A percentile compares a stretch with the other conserved stretches of the same genome.
These are phyloP conservation scores for Clarias magur DNA, from an alignment of 2,113 vertebrate genomes.

Conservation along the genomic window DNA sequence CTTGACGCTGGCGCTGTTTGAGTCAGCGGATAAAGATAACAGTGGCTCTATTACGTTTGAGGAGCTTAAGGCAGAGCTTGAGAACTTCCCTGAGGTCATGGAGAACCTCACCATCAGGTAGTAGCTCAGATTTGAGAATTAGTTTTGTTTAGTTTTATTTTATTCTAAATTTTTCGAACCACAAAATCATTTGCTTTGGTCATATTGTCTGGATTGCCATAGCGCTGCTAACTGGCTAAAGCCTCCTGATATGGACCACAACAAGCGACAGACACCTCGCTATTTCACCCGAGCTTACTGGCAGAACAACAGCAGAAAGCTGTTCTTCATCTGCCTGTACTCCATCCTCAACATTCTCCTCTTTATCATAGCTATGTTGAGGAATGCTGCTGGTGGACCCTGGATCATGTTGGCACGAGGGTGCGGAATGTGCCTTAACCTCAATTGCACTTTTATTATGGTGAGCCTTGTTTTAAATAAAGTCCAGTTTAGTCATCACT, in stretches of 20 bases:
- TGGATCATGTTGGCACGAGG: slow-evolving; percentile 80
- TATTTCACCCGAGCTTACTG: slow-evolving; percentile 75
- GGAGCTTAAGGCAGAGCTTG: slow-evolving; percentile 82
- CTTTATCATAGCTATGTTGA: slow-evolving; percentile 68
- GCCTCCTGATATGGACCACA: slow-evolving; percentile 63
- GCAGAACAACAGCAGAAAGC: slow-evolving; percentile 79
- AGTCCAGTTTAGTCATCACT: not conserved
- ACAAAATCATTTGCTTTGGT: not conserved
- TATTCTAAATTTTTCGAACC: not conserved
- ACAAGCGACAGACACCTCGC: slow-evolving; percentile 60
- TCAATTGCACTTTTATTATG: slow-evolving; percentile 85
- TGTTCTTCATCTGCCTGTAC: slow-evolving; percentile 76
- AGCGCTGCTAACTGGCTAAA: slow-evolving; percentile 86
- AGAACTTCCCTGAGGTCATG: slow-evolving; percentile 83
- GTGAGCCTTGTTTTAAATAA: slow-evolving; percentile 63
- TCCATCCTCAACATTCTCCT: slow-evolving; percentile 71
- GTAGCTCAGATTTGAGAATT: not conserved
- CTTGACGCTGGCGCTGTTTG: slow-evolving; percentile 80
- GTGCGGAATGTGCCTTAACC: slow-evolving; percentile 86
- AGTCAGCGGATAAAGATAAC: slow-evolving; percentile 80
- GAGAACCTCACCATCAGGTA: slow-evolving; percentile 92
- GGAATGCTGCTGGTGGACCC: slow-evolving; percentile 52
- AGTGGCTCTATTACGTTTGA: slow-evolving; percentile 89
- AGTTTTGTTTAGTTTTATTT: too few species aligned
- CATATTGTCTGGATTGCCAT: not conserved